A percentile compares a stretch with the other conserved stretches of the same genome.
Conservation (phyloP, 2,113 vertebrate species). For the Rissa tridactyla region DNA sequence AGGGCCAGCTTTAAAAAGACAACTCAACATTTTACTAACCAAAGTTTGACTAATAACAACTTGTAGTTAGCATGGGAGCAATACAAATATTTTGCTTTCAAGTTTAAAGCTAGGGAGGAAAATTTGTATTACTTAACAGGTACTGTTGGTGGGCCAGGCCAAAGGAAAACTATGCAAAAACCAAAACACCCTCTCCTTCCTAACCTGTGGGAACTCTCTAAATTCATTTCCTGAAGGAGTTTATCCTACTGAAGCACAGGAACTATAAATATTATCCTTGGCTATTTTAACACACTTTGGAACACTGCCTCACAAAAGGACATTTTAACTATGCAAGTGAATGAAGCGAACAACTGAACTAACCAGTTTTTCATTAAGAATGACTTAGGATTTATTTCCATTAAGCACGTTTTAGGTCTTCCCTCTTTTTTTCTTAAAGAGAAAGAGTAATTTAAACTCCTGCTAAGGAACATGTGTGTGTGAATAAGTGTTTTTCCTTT, state of each 20-base stretch:
- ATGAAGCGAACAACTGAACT: not conserved
- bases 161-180: not conserved
- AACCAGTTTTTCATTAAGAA: not conserved
- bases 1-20: not conserved
- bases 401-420: not conserved
- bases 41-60: not conserved
- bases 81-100: not conserved
- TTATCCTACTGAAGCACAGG: not conserved
- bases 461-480: not conserved
- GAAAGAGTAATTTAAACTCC: not conserved
- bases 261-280: constrained; percentile 4
- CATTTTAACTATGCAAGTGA: not conserved
- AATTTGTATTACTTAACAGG: not conserved
- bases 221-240: not conserved
- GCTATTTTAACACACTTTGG: not conserved
- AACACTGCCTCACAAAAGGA: not conserved
- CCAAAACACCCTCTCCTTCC: not conserved
- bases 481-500: not conserved
- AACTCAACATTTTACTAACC: not conserved
- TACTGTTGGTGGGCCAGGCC: not conserved
- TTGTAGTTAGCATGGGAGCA: not conserved
- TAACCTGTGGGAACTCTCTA: not conserved
- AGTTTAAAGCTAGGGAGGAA: not conserved
- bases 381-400: not conserved
- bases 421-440: not conserved